Conservation (phyloP, 2,797 vertebrate genomes). For the Argyrosomus regius region DNA sequence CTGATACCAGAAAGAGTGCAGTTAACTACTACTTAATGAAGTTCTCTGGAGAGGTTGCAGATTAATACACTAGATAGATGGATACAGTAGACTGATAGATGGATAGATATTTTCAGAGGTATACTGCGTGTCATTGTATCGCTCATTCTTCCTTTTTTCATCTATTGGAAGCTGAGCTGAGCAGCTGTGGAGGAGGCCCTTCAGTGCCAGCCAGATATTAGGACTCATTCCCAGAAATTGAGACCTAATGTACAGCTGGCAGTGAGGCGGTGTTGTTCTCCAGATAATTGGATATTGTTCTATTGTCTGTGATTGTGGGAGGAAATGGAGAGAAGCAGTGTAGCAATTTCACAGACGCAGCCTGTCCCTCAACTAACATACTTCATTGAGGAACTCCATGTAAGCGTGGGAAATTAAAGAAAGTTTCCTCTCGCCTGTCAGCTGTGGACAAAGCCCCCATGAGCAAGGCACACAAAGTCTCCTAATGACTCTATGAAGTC, state of each 20-base stretch:
- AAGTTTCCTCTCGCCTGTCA: constrained; percentile 8
- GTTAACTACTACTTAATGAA: background rate
- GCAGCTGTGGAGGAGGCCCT: constrained; percentile 62
- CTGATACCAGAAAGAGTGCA: background rate
- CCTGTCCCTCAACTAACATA: constrained; percentile 39
- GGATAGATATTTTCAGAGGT: background rate
- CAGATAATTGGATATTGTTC: constrained; percentile 75
- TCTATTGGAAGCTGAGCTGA: constrained; percentile 30
- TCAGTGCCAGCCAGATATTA: constrained; percentile 50
- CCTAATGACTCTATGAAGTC: background rate
- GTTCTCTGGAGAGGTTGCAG: background rate
- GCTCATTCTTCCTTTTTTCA: constrained; percentile 31
- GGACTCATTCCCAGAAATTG: constrained; percentile 67
- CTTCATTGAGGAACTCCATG: constrained; percentile 26
- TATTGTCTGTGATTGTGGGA: constrained; percentile 56
- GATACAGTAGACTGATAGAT: background rate
- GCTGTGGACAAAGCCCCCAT: background rate
- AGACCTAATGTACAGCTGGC: constrained; percentile 70
- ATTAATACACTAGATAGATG: background rate
- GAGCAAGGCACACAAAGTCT: constrained; percentile 7
- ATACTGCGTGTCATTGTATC: background rate
- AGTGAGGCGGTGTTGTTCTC: constrained; percentile 32
- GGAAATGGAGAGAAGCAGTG: constrained; percentile 43
- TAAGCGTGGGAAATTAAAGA: constrained; percentile 31
- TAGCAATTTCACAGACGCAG: constrained; percentile 49